Conservation (phyloP, 1,140 invertebrate genomes). For the Drosophila subpulchrella region DNA sequence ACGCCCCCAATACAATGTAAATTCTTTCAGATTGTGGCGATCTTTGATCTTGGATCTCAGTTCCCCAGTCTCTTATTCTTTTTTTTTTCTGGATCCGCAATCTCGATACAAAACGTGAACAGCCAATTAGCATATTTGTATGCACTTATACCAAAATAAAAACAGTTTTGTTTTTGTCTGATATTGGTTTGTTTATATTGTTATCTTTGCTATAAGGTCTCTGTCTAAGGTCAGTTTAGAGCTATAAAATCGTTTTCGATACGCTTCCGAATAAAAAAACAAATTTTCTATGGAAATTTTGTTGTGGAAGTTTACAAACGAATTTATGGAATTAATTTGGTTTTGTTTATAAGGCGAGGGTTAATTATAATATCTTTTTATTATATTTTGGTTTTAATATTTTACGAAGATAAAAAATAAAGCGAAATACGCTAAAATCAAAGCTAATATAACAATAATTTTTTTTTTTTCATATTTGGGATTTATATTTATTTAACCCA, state of each 20-base stretch:
- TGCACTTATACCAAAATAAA: constrained; percentile 16
- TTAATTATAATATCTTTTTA: background rate
- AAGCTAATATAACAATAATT: too few species aligned
- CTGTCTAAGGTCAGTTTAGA: constrained; percentile 31
- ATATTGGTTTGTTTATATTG: constrained; percentile 16
- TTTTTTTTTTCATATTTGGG: too few species aligned
- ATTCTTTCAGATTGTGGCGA: background rate
- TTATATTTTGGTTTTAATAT: background rate
- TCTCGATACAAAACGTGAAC: constrained; percentile 15
- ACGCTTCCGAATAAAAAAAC: constrained; percentile 2
- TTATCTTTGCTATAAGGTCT: constrained; percentile 14
- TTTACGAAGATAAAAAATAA: too few species aligned
- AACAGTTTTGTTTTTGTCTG: constrained; percentile 18
- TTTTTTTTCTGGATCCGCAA: constrained; percentile 3
- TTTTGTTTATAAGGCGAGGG: too few species aligned
- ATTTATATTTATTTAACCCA: too few species aligned
- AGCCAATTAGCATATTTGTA: constrained; percentile 28
- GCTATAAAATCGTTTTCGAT: constrained; percentile 27
- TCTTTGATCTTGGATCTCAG: constrained; percentile 11
- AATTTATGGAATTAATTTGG: too few species aligned
- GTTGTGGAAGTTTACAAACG: constrained; percentile 7
- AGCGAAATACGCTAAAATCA: too few species aligned
- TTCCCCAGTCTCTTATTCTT: constrained; percentile 8
- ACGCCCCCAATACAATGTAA: constrained; percentile 16
- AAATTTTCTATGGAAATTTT: constrained; percentile 4